Evolutionary conservation across 2,113 vertebrate genomes (phyloP).

Genomic region (Alethe diademata): DNA sequence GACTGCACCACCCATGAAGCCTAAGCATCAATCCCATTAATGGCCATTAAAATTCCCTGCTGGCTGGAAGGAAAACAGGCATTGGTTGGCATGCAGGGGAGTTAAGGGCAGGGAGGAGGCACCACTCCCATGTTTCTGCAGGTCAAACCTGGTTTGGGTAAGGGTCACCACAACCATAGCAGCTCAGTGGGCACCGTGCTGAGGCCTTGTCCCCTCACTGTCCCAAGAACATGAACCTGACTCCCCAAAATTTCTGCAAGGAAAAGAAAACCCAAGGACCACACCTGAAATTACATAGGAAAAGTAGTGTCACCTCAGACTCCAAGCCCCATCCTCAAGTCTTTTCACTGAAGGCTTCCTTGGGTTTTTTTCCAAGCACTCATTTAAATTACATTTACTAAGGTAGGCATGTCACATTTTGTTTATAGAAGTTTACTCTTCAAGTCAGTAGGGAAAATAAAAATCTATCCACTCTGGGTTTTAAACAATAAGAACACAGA

Average conservation of each 20-base stretch:
- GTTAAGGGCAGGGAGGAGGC: background rate
- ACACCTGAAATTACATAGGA: background rate
- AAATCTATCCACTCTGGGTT: conserved; percentile 63
- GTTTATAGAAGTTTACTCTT: conserved; percentile 68
- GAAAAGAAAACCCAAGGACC: background rate
- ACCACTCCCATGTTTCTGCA: fast-evolving
- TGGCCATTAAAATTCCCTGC: background rate
- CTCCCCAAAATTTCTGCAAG: background rate
- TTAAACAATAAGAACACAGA: conserved; percentile 56
- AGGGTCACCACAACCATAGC: fast-evolving
- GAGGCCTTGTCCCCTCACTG: fast-evolving
- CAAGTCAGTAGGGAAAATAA: conserved; percentile 66
- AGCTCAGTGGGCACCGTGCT: fast-evolving
- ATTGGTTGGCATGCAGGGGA: background rate
- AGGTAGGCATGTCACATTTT: conserved; percentile 56
- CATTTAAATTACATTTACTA: conserved; percentile 52
- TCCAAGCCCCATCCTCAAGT: background rate
- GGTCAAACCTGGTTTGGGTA: background rate
- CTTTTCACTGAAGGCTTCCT: background rate
- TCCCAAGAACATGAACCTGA: fast-evolving
- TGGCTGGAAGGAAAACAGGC: background rate
- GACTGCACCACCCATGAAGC: background rate
- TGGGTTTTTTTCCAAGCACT: background rate
- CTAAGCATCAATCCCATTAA: background rate
- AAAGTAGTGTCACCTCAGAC: background rate